These are phyloP conservation scores for Orgyia antiqua DNA, from an alignment of 2,888 invertebrate genomes.

Conservation along the genomic window DNA sequence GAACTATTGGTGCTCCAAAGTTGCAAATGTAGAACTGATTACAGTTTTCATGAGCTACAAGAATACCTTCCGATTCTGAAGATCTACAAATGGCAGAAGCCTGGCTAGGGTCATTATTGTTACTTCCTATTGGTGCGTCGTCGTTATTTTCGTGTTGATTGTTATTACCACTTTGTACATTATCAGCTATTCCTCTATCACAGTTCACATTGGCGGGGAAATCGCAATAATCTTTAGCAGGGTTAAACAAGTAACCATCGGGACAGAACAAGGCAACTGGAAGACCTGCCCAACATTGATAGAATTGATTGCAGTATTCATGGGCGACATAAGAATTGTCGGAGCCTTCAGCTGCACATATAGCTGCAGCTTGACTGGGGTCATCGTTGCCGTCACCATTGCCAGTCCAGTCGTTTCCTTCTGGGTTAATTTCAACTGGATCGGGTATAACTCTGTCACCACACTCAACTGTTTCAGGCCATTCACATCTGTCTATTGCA, in stretches of 20 bases:
- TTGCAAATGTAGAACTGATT: slow-evolving; percentile 35
- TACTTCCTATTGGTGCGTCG: slow-evolving; percentile 12
- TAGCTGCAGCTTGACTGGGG: slow-evolving; percentile 25
- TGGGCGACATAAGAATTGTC: slow-evolving; percentile 28
- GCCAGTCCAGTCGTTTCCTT: slow-evolving; percentile 6
- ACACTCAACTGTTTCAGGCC: slow-evolving; percentile 30
- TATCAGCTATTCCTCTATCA: slow-evolving; percentile 17
- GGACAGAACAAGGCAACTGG: slow-evolving; percentile 4
- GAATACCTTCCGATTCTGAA: slow-evolving; percentile 22
- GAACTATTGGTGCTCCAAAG: slow-evolving; percentile 23
- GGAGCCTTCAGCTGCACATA: slow-evolving; percentile 30
- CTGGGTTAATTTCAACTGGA: neutral
- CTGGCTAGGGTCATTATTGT: slow-evolving; percentile 25
- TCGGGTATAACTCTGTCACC: slow-evolving; percentile 25
- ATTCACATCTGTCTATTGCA: slow-evolving; percentile 26
- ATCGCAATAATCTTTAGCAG: slow-evolving; percentile 31
- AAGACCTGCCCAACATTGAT: slow-evolving; percentile 19
- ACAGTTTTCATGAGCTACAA: slow-evolving; percentile 39
- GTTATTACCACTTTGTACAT: slow-evolving; percentile 4
- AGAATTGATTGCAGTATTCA: slow-evolving; percentile 31
- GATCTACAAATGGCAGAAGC: slow-evolving; percentile 30
- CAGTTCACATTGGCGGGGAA: slow-evolving; percentile 36
- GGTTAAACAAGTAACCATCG: slow-evolving; percentile 26
- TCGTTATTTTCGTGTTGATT: slow-evolving; percentile 2
- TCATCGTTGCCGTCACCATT: slow-evolving; percentile 8